These are phyloP conservation scores for Leucophenga varia DNA, from an alignment of 1,140 invertebrate species.

Conservation along the genomic window DNA sequence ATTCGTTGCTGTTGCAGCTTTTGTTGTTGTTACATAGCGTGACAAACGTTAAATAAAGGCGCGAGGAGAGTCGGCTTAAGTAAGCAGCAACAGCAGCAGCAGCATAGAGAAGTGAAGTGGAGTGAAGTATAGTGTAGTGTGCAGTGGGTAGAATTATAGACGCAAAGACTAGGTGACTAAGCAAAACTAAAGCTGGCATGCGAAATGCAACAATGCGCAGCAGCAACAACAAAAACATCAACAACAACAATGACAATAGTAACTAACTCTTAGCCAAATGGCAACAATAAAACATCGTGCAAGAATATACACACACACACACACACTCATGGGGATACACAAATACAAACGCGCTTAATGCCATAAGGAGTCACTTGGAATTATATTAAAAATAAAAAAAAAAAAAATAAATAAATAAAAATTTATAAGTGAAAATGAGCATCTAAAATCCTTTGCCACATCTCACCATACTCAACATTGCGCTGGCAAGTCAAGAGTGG, in stretches of 20 bases:
- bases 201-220: constrained; percentile 38
- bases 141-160: no score
- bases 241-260: constrained; percentile 16
- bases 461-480: not conserved
- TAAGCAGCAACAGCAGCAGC: not conserved
- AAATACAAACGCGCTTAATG: constrained; percentile 6
- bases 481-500: not conserved
- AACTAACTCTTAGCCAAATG: constrained; percentile 7
- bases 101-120: not conserved
- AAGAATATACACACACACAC: no score
- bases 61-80: not conserved
- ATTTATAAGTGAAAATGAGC: no score
- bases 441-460: no score
- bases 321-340: constrained; percentile 10
- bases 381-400: no score
- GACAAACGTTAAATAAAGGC: no score
- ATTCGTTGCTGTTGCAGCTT: constrained; percentile 32
- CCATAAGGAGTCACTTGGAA: constrained; percentile 9
- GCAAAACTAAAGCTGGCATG: constrained; percentile 44
- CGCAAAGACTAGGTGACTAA: constrained; percentile 13
- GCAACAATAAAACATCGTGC: constrained; percentile 2
- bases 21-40: constrained; percentile 18
- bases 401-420: no score
- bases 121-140: no score
- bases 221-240: constrained; percentile 5